Conservation (phyloP, 2,797 vertebrate species). For the Mormyrops boulengeri region DNA sequence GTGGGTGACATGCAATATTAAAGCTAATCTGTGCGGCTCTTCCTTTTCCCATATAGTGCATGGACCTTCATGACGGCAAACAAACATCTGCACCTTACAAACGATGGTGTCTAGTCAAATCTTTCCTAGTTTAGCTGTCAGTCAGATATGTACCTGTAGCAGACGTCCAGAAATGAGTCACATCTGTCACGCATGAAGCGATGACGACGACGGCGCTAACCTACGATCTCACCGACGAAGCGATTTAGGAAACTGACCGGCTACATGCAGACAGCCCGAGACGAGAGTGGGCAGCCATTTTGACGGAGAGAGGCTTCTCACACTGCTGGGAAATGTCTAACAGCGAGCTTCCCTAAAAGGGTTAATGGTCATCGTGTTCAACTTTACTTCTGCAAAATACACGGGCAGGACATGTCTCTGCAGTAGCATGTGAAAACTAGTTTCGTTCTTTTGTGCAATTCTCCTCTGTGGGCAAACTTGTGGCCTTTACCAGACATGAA, state of each 20-base stretch:
- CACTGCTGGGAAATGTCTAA: not conserved
- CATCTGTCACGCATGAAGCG: not conserved
- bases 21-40: not conserved
- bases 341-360: not conserved
- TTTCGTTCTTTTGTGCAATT: not conserved
- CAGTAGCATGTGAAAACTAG: not conserved
- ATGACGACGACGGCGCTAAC: not conserved
- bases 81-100: not conserved
- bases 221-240: not conserved
- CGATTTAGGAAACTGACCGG: not conserved
- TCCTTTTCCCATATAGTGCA: not conserved
- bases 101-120: not conserved
- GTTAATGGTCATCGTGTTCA: not conserved
- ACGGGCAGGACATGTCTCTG: not conserved
- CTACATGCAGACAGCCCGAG: not conserved
- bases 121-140: not conserved
- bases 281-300: not conserved
- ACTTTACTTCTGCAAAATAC: not conserved
- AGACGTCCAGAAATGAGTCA: not conserved
- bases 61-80: not conserved
- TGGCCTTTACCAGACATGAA: not conserved
- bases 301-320: not conserved
- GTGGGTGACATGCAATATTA: not conserved
- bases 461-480: not conserved
- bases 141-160: not conserved